Conservation (phyloP, 2,888 invertebrate genomes). For the Heterodera filipjevi region DNA sequence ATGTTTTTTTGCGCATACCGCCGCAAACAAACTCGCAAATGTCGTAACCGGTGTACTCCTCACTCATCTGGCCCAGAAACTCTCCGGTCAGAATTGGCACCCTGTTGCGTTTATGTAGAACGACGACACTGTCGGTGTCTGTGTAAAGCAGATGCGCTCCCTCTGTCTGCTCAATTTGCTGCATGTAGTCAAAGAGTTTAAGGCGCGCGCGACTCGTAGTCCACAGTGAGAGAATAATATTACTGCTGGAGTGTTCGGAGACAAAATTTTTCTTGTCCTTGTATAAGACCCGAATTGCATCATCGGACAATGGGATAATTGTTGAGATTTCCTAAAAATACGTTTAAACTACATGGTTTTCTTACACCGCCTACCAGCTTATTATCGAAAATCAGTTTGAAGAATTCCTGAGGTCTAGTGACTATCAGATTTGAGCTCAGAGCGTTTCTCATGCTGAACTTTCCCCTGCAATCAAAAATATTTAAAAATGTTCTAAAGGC, state of each 20-base stretch:
- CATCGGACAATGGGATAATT: background rate
- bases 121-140: constrained; percentile 19
- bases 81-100: background rate
- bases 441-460: constrained; percentile 28
- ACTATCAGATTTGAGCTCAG: background rate
- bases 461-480: constrained; percentile 12
- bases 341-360: background rate
- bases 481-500: background rate
- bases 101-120: background rate
- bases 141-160: constrained; percentile 22
- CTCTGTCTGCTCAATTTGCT: background rate
- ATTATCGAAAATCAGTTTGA: background rate
- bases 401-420: constrained; percentile 10
- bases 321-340: background rate
- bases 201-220: constrained; percentile 15
- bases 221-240: background rate
- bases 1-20: background rate
- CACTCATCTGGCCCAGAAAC: constrained; percentile 14
- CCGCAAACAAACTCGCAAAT: background rate
- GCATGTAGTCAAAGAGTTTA: constrained; percentile 10
- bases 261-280: constrained; percentile 15
- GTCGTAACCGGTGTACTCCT: background rate
- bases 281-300: background rate
- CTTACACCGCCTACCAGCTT: background rate
- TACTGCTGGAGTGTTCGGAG: background rate